A percentile compares a stretch with the other conserved stretches of the same genome.
Evolutionary conservation across 2,113 vertebrate genomes (phyloP).

Genomic region (Alethe diademata): DNA sequence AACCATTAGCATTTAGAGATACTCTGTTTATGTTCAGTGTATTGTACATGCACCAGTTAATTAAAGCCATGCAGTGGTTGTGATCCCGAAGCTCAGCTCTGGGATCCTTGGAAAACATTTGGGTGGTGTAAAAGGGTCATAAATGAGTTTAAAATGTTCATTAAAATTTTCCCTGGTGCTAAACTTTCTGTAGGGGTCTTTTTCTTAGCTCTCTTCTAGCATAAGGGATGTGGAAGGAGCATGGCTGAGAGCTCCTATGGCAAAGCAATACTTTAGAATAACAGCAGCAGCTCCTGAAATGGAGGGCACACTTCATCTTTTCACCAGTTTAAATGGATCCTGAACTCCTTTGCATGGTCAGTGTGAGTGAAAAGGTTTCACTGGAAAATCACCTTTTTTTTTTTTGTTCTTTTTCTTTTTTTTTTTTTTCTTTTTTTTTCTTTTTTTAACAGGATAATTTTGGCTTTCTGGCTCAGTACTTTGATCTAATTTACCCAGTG

Average conservation of each 20-base stretch:
- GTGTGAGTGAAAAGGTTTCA: neutral
- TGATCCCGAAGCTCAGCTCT: neutral
- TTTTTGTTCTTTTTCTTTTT: too few species aligned
- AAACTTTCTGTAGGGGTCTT: neutral
- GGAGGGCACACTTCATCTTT: neutral
- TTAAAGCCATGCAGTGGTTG: neutral
- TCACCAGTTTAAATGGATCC: neutral
- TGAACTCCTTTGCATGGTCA: neutral
- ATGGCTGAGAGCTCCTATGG: neutral
- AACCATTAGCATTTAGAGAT: slow-evolving; percentile 24
- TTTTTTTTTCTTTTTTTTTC: neutral
- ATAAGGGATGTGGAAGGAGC: neutral
- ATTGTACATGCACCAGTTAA: slow-evolving; percentile 9
- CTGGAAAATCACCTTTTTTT: neutral
- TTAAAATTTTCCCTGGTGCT: neutral
- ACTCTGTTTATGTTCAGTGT: neutral
- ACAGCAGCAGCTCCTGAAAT: neutral
- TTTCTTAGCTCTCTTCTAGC: neutral
- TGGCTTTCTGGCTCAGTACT: neutral
- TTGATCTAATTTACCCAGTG: neutral
- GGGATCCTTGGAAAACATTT: neutral
- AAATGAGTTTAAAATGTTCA: neutral
- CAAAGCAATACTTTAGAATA: neutral
- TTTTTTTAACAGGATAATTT: neutral
- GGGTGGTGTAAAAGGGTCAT: neutral